Percentiles rank a stretch among this genome's conserved stretches.
Evolutionary conservation across 2,113 vertebrate genomes (phyloP).

Genomic region (Ictalurus punctatus): DNA sequence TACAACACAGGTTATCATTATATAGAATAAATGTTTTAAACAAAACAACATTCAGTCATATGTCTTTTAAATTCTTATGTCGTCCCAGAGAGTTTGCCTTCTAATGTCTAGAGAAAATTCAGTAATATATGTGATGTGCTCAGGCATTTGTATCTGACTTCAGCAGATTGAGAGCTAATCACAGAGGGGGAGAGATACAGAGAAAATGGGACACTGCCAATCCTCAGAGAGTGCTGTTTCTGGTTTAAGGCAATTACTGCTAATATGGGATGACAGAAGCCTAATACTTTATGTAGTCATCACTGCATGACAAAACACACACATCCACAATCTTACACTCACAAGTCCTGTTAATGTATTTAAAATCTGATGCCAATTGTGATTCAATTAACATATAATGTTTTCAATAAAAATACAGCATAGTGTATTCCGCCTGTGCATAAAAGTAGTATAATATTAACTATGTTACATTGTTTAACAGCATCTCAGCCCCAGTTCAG

Average conservation of each 20-base stretch:
- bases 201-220: slow-evolving; percentile 22
- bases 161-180: slow-evolving; percentile 36
- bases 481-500: neutral
- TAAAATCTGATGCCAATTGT: neutral
- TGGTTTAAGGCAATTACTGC: slow-evolving; percentile 63
- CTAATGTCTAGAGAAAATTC: slow-evolving; percentile 6
- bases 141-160: slow-evolving; percentile 18
- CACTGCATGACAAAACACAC: slow-evolving; percentile 17
- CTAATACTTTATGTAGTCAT: slow-evolving; percentile 49
- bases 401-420: neutral
- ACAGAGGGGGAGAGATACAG: slow-evolving; percentile 5
- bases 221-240: slow-evolving; percentile 48
- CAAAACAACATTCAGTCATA: neutral
- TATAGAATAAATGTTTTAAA: neutral
- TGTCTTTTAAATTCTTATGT: neutral
- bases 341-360: neutral
- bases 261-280: slow-evolving; percentile 69
- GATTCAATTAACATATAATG: neutral
- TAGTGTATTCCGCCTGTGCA: neutral
- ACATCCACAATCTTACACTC: neutral
- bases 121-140: neutral
- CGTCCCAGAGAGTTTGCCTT: neutral
- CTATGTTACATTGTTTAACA: neutral
- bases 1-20: too few species aligned
- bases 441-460: neutral